These are phyloP conservation scores for Prinia subflava DNA, from an alignment of 2,113 vertebrate species.

Conservation along the genomic window DNA sequence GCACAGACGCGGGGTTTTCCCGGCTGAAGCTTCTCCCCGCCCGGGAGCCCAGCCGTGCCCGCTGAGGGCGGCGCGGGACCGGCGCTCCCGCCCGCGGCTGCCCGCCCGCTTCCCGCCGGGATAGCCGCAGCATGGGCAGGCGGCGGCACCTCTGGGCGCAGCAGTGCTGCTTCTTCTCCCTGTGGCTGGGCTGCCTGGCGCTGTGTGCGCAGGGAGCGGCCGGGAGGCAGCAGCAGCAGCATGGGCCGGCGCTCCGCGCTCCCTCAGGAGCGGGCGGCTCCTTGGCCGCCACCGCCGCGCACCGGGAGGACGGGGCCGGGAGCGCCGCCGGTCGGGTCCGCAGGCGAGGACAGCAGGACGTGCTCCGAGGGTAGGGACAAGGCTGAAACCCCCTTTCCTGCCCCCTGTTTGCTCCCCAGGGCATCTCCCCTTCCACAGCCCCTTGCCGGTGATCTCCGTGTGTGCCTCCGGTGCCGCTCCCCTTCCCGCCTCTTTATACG, in stretches of 20 bases:
- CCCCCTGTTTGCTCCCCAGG: not conserved
- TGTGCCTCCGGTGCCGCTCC: not conserved
- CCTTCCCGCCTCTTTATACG: fast-evolving
- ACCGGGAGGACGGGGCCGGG: slow-evolving; percentile 34
- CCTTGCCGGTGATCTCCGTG: no score
- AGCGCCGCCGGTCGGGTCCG: slow-evolving; percentile 60
- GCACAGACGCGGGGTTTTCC: not conserved
- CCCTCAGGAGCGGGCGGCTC: not conserved
- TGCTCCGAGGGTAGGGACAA: slow-evolving; percentile 75
- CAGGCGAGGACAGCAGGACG: slow-evolving; percentile 77
- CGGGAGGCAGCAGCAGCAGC: not conserved
- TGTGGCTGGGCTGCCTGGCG: slow-evolving; percentile 69
- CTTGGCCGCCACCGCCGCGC: not conserved
- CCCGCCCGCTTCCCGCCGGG: not conserved
- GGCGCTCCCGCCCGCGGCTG: no score
- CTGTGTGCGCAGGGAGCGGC: slow-evolving; percentile 48
- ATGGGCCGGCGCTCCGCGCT: not conserved
- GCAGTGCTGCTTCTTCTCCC: not conserved
- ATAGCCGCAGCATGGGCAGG: slow-evolving; percentile 59
- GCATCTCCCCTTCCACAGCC: no score
- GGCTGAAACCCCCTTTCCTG: no score
- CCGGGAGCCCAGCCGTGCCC: not conserved
- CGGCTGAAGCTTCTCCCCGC: not conserved
- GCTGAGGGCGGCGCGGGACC: not conserved
- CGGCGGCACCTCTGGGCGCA: slow-evolving; percentile 45